A percentile compares a stretch with the other conserved stretches of the same genome.
These are phyloP conservation scores for Himalopsyche tibetana DNA, from an alignment of 2,888 invertebrate genomes.

Conservation along the genomic window DNA sequence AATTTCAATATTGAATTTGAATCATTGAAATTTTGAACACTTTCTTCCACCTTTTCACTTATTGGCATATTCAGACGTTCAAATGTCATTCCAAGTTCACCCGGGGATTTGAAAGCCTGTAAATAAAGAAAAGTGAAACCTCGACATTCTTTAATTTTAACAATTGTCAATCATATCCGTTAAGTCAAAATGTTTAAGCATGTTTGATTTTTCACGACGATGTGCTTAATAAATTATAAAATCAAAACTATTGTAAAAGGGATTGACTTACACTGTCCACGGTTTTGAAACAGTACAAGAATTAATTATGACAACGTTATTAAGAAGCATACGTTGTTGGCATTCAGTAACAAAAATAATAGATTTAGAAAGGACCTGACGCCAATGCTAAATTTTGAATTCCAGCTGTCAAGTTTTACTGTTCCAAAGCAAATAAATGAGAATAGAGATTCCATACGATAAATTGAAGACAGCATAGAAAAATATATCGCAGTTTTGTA, in stretches of 20 bases:
- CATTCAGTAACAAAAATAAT: background rate
- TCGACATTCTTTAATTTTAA: too few species aligned
- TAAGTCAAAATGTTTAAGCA: too few species aligned
- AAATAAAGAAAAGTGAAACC: too few species aligned
- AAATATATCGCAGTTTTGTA: too few species aligned
- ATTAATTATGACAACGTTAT: constrained; percentile 10
- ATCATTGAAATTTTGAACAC: too few species aligned
- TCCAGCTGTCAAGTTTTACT: background rate
- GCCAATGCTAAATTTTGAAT: background rate
- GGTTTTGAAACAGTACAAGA: background rate
- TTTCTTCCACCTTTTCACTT: too few species aligned
- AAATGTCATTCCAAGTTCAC: too few species aligned
- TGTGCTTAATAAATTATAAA: background rate
- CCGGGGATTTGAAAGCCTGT: too few species aligned
- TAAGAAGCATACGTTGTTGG: constrained; percentile 16
- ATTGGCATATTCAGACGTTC: too few species aligned
- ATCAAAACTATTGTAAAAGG: background rate
- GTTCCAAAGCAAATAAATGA: constrained; percentile 3
- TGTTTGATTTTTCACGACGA: too few species aligned
- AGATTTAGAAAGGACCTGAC: background rate
- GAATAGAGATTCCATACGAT: background rate
- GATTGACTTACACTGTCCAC: background rate
- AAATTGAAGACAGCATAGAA: background rate
- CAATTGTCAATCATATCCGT: too few species aligned
- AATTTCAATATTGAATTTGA: too few species aligned